Conservation (phyloP, 92 coral and sea anemone species). For the Blastomussa wellsi region DNA sequence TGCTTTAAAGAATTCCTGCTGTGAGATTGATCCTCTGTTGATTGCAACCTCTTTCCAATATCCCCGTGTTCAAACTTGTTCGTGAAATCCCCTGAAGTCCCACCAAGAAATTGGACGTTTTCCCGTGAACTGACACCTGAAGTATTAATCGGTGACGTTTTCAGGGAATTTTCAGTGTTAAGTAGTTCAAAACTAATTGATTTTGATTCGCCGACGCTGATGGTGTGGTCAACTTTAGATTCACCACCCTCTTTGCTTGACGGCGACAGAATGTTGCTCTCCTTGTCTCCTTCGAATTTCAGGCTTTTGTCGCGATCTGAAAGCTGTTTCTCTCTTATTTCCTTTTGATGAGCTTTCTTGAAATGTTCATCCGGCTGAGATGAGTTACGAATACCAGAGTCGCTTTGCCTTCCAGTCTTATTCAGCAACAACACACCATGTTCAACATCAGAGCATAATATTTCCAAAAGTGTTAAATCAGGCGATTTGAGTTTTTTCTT, state of each 20-base stretch:
- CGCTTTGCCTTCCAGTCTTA: background rate
- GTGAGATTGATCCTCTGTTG: background rate
- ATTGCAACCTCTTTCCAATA: background rate
- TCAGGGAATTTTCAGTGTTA: background rate
- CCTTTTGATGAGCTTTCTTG: background rate
- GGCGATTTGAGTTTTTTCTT: background rate
- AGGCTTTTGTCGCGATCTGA: background rate
- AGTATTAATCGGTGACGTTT: background rate
- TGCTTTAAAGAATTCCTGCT: background rate
- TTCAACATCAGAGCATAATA: slow-evolving; percentile 34
- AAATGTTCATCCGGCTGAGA: background rate
- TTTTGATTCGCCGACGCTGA: background rate
- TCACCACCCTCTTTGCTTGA: background rate
- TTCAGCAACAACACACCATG: slow-evolving; percentile 2
- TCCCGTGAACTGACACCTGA: background rate
- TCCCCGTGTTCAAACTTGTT: background rate
- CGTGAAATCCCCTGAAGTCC: background rate
- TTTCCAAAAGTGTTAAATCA: slow-evolving; percentile 24
- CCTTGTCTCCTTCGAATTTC: background rate
- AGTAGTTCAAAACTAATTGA: background rate
- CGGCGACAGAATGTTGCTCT: background rate
- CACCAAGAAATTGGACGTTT: background rate
- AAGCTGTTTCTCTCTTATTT: background rate
- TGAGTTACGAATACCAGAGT: background rate
- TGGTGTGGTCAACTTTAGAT: background rate